Conservation (phyloP, 2,888 invertebrate species). For the Oscheius onirici region DNA sequence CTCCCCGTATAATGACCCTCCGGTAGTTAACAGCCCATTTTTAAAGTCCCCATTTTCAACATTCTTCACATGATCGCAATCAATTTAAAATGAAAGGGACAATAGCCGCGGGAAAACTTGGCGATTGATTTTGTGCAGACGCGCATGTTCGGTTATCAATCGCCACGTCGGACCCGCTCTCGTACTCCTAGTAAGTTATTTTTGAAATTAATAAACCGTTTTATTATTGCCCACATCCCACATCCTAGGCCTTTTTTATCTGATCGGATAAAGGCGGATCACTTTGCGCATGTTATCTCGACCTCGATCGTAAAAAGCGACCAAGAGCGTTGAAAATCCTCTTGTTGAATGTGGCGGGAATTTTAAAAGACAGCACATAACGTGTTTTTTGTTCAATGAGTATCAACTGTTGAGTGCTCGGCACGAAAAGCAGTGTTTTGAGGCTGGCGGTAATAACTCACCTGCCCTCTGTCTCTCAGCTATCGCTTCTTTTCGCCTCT, state of each 20-base stretch:
- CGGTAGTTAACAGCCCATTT: not conserved
- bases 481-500: conserved; percentile 23
- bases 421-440: conserved; percentile 31
- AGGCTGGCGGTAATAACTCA: conserved; percentile 28
- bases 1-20: conserved; percentile 10
- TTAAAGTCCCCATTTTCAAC: too few relatives aligned
- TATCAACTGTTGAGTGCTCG: conserved; percentile 29
- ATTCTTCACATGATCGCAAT: not conserved
- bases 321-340: not conserved
- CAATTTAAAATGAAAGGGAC: conserved; percentile 2
- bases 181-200: conserved; percentile 11
- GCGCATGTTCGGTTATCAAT: too few relatives aligned
- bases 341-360: not conserved
- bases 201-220: not conserved
- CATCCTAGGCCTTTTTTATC: conserved; percentile 26
- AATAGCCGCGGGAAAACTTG: not conserved
- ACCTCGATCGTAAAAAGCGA: conserved; percentile 36
- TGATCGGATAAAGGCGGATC: conserved; percentile 26
- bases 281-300: conserved; percentile 31
- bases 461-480: conserved; percentile 26
- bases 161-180: conserved; percentile 1
- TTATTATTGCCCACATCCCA: conserved; percentile 5
- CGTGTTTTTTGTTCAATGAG: conserved; percentile 1
- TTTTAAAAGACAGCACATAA: not conserved
- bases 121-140: not conserved